These are phyloP conservation scores for Gari tellinella DNA, from an alignment of 2,888 invertebrate genomes.

Conservation along the genomic window DNA sequence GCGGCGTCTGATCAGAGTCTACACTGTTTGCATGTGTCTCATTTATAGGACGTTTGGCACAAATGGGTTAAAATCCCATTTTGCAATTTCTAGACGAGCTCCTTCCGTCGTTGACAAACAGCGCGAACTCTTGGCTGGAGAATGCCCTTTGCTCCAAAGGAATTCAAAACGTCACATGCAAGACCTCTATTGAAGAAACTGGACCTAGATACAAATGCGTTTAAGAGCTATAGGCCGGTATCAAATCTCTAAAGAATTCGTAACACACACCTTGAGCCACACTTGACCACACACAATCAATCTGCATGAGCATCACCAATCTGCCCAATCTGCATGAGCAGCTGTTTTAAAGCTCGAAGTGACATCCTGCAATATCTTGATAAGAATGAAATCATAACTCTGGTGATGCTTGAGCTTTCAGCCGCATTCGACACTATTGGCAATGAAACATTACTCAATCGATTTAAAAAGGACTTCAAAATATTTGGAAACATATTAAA, in stretches of 20 bases:
- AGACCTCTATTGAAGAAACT: conserved; percentile 29
- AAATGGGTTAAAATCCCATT: too few relatives aligned
- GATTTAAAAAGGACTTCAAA: conserved; percentile 16
- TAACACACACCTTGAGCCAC: conserved; percentile 16
- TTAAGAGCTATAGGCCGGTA: conserved; percentile 51
- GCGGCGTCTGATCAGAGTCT: too few relatives aligned
- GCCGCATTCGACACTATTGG: conserved; percentile 51
- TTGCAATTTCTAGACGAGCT: conserved; percentile 37
- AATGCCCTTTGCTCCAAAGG: conserved; percentile 13
- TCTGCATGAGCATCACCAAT: too few relatives aligned
- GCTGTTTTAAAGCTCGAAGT: conserved; percentile 27
- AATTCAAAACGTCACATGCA: conserved; percentile 24
- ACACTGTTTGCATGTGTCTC: too few relatives aligned
- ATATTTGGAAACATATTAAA: conserved; percentile 22
- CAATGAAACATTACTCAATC: conserved; percentile 21
- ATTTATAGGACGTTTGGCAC: too few relatives aligned
- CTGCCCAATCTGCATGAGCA: conserved; percentile 40
- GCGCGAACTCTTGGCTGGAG: conserved; percentile 25
- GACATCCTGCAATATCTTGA: conserved; percentile 43
- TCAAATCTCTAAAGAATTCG: conserved; percentile 46
- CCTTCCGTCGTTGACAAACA: conserved; percentile 14
- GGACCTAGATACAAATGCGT: conserved; percentile 20
- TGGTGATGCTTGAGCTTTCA: conserved; percentile 31
- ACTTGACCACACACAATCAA: conserved; percentile 28
- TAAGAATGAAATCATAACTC: conserved; percentile 26